Evolutionary conservation across 2,797 vertebrate genomes (phyloP).

Genomic region (Acipenser ruthenus): DNA sequence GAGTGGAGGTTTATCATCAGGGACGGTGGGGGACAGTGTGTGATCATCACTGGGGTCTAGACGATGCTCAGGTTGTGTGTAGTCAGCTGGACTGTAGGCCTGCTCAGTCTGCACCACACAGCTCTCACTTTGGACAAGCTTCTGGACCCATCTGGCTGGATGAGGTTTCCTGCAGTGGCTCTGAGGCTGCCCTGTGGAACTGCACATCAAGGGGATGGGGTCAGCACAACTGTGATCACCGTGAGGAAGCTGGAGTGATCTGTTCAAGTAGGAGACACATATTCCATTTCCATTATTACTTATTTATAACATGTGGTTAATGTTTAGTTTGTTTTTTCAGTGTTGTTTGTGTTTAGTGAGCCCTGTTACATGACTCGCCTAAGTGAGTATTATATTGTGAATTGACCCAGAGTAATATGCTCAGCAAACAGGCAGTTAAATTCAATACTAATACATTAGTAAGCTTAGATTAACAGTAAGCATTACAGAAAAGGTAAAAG

Average conservation of each 20-base stretch:
- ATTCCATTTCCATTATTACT: no score
- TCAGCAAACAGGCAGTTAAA: no score
- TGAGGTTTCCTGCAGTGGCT: not conserved
- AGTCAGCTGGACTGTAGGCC: not conserved
- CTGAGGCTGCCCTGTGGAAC: not conserved
- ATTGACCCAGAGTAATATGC: no score
- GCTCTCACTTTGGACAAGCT: not conserved
- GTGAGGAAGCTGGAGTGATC: not conserved
- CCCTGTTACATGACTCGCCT: no score
- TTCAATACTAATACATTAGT: no score
- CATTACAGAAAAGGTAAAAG: no score
- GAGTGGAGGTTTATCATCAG: not conserved
- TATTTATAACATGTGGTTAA: no score
- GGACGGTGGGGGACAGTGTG: slow-evolving; percentile 1
- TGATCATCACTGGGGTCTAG: not conserved
- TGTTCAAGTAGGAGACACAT: no score
- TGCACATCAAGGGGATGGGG: not conserved
- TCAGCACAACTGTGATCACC: not conserved
- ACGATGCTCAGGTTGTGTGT: not conserved
- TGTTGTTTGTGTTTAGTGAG: no score
- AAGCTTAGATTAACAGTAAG: no score
- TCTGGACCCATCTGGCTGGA: not conserved
- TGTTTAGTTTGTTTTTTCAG: no score
- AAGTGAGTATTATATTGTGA: no score
- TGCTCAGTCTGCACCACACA: not conserved